These are phyloP conservation scores for Eudyptes chrysolophus DNA, from an alignment of 2,113 vertebrate genomes.

Conservation along the genomic window DNA sequence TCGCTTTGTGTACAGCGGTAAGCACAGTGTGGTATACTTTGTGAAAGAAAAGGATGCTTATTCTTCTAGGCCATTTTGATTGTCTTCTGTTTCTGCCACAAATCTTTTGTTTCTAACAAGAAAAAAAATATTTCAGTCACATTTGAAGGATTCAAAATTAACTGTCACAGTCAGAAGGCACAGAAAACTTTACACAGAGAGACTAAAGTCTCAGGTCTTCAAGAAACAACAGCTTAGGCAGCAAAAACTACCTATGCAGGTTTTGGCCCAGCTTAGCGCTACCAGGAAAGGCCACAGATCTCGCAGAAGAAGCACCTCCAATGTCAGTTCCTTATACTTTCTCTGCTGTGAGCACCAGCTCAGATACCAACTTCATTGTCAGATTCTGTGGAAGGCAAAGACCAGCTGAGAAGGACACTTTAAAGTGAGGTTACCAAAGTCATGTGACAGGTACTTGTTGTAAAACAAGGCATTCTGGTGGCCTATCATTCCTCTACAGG, in stretches of 20 bases:
- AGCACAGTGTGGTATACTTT: not conserved
- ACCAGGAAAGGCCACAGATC: not conserved
- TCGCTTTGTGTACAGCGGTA: not conserved
- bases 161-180: not conserved
- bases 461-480: not conserved
- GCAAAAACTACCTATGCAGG: not conserved
- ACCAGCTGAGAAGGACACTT: not conserved
- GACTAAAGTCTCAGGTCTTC: not conserved
- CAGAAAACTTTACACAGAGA: not conserved
- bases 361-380: not conserved
- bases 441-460: not conserved
- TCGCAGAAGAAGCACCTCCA: not conserved
- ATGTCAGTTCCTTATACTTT: not conserved
- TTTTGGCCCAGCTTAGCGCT: not conserved
- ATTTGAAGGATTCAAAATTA: not conserved
- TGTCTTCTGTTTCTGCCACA: not conserved
- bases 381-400: not conserved
- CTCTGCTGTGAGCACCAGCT: not conserved
- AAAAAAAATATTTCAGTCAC: not conserved
- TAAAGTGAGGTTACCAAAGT: not conserved
- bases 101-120: not conserved
- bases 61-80: not conserved
- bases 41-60: not conserved
- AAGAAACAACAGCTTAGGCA: not conserved
- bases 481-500: not conserved